These are phyloP conservation scores for Macrobrachium rosenbergii DNA, from an alignment of 1,140 invertebrate species.

Conservation along the genomic window DNA sequence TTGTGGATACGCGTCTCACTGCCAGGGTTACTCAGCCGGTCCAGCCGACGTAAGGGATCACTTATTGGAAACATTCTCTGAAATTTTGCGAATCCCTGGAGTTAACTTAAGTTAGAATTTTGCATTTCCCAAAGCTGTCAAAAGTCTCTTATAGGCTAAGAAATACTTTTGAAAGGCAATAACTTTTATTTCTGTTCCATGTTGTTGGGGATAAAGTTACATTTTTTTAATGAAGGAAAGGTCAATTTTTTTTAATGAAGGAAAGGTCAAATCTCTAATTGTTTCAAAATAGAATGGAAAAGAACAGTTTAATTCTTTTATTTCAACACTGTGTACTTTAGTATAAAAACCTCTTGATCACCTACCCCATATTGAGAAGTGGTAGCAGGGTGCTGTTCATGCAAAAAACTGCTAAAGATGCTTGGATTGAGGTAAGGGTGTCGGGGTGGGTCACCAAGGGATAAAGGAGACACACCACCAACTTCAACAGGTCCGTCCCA, in stretches of 20 bases:
- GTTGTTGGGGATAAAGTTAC: too few relatives aligned
- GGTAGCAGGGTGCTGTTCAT: conserved; percentile 30
- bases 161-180: too few relatives aligned
- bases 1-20: conserved; percentile 66
- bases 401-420: conserved; percentile 52
- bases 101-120: too few relatives aligned
- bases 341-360: not conserved
- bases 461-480: conserved; percentile 37
- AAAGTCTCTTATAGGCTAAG: too few relatives aligned
- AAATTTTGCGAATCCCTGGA: not conserved
- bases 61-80: conserved; percentile 66
- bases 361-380: conserved; percentile 57
- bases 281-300: too few relatives aligned
- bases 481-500: conserved; percentile 48
- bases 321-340: not conserved
- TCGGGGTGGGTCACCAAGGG: conserved; percentile 39
- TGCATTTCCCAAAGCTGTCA: too few relatives aligned
- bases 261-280: too few relatives aligned
- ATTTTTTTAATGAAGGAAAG: too few relatives aligned
- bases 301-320: not conserved
- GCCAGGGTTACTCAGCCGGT: conserved; percentile 53
- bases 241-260: too few relatives aligned
- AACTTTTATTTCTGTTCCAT: too few relatives aligned
- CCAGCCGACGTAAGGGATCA: conserved; percentile 62
- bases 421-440: conserved; percentile 45